Evolutionary conservation across 53 echinoderm and acorn worm species (phyloP), one percentile per base, ranked within the genome.

Genomic region (Mesocentrotus franciscanus): DNA sequence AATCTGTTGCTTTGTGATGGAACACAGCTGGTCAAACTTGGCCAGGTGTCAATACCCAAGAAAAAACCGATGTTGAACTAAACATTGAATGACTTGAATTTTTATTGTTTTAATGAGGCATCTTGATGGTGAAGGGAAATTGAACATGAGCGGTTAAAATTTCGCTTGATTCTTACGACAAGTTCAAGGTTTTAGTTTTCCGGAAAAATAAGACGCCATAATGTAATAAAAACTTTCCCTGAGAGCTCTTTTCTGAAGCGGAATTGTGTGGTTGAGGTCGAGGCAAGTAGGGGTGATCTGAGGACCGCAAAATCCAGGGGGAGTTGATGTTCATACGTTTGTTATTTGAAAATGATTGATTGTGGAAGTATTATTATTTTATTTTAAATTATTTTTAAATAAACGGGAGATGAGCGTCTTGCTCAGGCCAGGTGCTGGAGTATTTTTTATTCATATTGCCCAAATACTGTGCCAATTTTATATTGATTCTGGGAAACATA

Each of bases 221-320:
- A 11, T 29, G 76, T 93, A 87, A 96, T 96, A 30, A 64, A 1
- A 61, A 24, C 56, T 89, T 94, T 89, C 96, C 94, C 59, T 85
- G 85, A 94, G 68, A 92, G 85, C 85, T 85, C 39, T 85, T 32
- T 39, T 56, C 76, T 92, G 20, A 56, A 60, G 26, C 55, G 93
- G 58, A 84, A 85, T 72, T 33, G 57, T 20, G 12, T 78, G 55
- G 14, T 18, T 59, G 35, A 90, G 60, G 61, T 89, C 60, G 22
- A 76, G 78, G 61, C 92, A 74, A 36, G 59, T 78, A n/a, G 26
- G 83, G 78, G 14, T 78, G 20, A 33, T 33, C 42, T 9, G 59
- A 87, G 58, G 13, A 87, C 87, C 87, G 58, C 87, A 58, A 57
- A n/a, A 10, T 56, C 87, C 29, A 14, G 15, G 58, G 87, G 36